phyloP scores from a whole-genome alignment of 2,797 vertebrate genomes.

The Platalea minor region DNA sequence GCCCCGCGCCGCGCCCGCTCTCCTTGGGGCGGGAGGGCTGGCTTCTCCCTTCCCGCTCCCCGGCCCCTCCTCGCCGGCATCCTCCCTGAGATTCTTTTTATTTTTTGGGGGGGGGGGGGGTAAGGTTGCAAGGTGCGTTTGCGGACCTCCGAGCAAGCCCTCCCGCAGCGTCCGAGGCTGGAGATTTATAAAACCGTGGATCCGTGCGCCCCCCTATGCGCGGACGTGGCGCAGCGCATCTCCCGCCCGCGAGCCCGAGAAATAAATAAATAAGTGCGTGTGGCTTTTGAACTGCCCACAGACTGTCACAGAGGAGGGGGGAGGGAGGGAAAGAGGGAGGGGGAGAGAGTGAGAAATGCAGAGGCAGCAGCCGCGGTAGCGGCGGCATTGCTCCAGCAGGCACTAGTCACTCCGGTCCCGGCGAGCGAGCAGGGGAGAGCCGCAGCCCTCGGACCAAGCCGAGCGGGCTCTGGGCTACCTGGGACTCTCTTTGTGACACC shows the following conservation, averaged over 20 bases:
- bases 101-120: background rate
- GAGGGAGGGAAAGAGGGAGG: slow-evolving; percentile 67
- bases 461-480: slow-evolving; percentile 52
- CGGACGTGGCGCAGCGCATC: slow-evolving; percentile 3
- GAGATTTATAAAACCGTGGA: background rate
- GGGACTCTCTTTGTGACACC: slow-evolving; percentile 63
- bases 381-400: slow-evolving; percentile 78
- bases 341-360: slow-evolving; percentile 76
- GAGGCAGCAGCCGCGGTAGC: slow-evolving; percentile 77
- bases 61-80: background rate
- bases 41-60: background rate
- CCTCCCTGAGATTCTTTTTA: background rate
- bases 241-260: background rate
- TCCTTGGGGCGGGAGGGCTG: background rate
- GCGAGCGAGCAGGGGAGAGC: slow-evolving; percentile 36
- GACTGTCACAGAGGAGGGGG: slow-evolving; percentile 57
- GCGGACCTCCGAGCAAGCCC: background rate
- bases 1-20: background rate
- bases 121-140: background rate
- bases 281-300: slow-evolving; percentile 68
- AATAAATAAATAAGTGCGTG: slow-evolving; percentile 54
- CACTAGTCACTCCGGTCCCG: slow-evolving; percentile 68
- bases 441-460: slow-evolving; percentile 1
- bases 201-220: slow-evolving; percentile 53
- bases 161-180: background rate